Evolutionary conservation across 1,140 invertebrate species (phyloP).

Genomic region (Orchestia grillus): DNA sequence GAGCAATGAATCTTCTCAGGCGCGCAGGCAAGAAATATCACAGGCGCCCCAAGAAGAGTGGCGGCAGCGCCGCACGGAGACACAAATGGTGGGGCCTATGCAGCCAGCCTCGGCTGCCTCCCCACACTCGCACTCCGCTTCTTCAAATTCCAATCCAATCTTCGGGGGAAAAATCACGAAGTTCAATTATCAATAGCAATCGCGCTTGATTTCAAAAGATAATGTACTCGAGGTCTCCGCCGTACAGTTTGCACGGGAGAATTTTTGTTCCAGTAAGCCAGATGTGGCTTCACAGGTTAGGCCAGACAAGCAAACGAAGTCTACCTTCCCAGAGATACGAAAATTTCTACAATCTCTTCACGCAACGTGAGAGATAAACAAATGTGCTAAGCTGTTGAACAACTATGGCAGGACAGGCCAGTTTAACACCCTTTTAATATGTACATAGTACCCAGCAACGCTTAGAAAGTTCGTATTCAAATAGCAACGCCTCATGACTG

Average conservation of each 20-base stretch:
- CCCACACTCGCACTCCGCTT: neutral
- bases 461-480: too few species aligned
- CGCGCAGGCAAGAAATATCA: neutral
- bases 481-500: too few species aligned
- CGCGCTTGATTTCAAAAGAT: neutral
- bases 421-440: too few species aligned
- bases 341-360: too few species aligned
- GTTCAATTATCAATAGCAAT: neutral
- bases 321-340: too few species aligned
- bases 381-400: too few species aligned
- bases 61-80: constrained; percentile 38
- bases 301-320: too few species aligned
- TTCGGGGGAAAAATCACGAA: neutral
- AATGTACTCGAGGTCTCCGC: too few species aligned
- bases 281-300: neutral
- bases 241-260: neutral
- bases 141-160: neutral
- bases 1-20: constrained; percentile 52
- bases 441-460: too few species aligned
- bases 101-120: neutral
- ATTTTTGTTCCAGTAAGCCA: neutral
- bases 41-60: neutral
- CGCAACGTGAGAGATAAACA: too few species aligned
- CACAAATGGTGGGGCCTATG: constrained; percentile 7
- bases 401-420: too few species aligned